Evolutionary conservation across 2,888 invertebrate genomes (phyloP).

Genomic region (Oithona nana): DNA sequence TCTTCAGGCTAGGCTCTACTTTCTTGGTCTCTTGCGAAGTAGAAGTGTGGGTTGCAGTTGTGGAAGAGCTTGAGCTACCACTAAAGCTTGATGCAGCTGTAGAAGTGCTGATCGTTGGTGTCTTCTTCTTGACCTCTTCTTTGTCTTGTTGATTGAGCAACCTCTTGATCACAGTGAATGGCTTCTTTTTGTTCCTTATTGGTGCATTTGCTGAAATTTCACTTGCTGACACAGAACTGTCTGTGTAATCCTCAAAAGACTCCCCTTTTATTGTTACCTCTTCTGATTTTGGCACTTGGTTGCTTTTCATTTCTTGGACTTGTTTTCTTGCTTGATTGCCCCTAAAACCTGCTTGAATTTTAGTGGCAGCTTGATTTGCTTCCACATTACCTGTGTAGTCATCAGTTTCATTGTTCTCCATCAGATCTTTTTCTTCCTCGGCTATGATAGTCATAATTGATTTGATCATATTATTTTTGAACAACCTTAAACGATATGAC

Average conservation of each 20-base stretch:
- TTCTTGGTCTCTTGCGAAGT: background rate
- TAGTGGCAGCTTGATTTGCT: background rate
- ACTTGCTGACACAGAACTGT: too few species aligned
- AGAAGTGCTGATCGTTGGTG: background rate
- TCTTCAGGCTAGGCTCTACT: background rate
- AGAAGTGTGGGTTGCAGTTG: background rate
- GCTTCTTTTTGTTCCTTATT: too few species aligned
- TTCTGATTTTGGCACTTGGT: background rate
- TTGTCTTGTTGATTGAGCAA: too few species aligned
- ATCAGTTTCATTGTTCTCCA: too few species aligned
- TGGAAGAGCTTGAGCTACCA: background rate
- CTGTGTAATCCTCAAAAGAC: background rate
- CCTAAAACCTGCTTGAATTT: background rate
- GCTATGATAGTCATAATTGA: too few species aligned
- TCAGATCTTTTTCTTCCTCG: too few species aligned
- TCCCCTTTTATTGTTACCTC: background rate
- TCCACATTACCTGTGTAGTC: too few species aligned
- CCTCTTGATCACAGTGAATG: too few species aligned
- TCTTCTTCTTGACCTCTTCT: background rate
- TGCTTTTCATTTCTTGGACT: background rate
- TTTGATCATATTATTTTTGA: too few species aligned
- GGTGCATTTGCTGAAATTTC: too few species aligned
- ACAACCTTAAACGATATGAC: too few species aligned
- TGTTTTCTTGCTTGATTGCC: background rate
- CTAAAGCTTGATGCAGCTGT: background rate